A percentile compares a stretch with the other conserved stretches of the same genome.
phyloP scores from a whole-genome alignment of 2,797 vertebrate species.

The Fundulus diaphanus region DNA sequence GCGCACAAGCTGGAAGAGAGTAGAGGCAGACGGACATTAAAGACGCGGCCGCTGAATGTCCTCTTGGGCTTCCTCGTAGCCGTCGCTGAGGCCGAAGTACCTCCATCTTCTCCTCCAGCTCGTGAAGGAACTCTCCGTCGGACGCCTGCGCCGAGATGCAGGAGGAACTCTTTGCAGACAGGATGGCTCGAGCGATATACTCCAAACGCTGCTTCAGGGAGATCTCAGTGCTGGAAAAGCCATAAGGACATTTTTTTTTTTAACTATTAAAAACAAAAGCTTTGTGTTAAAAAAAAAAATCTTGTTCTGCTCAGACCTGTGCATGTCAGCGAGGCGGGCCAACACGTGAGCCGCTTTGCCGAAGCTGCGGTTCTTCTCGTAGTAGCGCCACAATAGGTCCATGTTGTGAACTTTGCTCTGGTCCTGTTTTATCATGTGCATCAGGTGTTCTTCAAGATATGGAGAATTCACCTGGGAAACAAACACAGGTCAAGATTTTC shows the following conservation, averaged over 20 bases:
- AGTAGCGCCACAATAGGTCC: conserved; percentile 97
- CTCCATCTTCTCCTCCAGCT: conserved; percentile 98
- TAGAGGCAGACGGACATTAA: not conserved
- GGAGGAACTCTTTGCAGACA: conserved; percentile 97
- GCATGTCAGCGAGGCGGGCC: conserved; percentile 93
- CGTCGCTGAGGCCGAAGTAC: conserved; percentile 61
- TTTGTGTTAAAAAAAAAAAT: not conserved
- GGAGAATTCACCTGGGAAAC: conserved; percentile 89
- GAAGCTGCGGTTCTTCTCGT: conserved; percentile 95
- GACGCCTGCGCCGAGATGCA: conserved; percentile 90
- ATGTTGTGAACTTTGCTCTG: conserved; percentile 97
- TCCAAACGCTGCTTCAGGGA: conserved; percentile 94
- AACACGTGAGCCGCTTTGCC: conserved; percentile 93
- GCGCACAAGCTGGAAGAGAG: conserved; percentile 86
- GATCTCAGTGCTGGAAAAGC: conserved; percentile 89
- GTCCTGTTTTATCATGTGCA: conserved; percentile 95
- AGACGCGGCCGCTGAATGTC: not conserved
- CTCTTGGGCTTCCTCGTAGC: not conserved
- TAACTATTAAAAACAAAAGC: not conserved
- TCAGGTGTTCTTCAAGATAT: conserved; percentile 94
- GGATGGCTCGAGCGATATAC: conserved; percentile 95
- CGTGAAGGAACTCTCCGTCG: conserved; percentile 97
- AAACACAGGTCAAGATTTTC: not conserved
- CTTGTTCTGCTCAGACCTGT: conserved; percentile 81
- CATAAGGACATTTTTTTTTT: conserved; percentile 21